Conservation (phyloP, 2,113 vertebrate genomes). For the Petroica traversi region DNA sequence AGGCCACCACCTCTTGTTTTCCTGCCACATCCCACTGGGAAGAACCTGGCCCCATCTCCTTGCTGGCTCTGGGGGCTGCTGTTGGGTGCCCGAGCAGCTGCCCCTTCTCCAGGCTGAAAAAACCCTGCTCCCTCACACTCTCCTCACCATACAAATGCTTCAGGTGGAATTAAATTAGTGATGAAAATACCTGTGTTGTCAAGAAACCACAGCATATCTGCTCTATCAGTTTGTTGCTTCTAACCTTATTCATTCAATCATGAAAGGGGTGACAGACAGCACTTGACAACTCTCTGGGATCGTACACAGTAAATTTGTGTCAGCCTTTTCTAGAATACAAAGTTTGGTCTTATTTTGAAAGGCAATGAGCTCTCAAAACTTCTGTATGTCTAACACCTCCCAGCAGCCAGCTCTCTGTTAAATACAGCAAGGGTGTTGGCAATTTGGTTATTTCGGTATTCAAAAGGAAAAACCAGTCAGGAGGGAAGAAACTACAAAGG, state of each 20-base stretch:
- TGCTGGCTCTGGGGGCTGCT: background rate
- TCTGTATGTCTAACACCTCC: background rate
- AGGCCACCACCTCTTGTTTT: background rate
- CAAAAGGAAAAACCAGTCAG: constrained; percentile 23
- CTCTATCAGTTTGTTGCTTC: background rate
- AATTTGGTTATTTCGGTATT: background rate
- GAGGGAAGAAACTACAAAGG: constrained; percentile 18
- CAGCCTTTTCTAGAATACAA: background rate
- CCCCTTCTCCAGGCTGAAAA: background rate
- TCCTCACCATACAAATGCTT: background rate
- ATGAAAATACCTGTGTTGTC: background rate
- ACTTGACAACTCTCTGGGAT: background rate
- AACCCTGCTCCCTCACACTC: background rate
- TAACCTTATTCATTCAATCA: background rate
- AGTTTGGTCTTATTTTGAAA: background rate
- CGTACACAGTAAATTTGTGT: background rate
- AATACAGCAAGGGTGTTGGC: background rate
- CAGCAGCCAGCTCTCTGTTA: background rate
- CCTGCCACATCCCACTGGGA: background rate
- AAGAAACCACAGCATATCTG: background rate
- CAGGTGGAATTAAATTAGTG: background rate
- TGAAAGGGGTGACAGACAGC: background rate
- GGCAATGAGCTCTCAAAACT: background rate
- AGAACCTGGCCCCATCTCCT: background rate
- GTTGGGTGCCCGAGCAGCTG: background rate